Evolutionary conservation across 1,140 invertebrate genomes (phyloP), one percentile per base, ranked within the genome.

Genomic region (Holotrichia oblita): DNA sequence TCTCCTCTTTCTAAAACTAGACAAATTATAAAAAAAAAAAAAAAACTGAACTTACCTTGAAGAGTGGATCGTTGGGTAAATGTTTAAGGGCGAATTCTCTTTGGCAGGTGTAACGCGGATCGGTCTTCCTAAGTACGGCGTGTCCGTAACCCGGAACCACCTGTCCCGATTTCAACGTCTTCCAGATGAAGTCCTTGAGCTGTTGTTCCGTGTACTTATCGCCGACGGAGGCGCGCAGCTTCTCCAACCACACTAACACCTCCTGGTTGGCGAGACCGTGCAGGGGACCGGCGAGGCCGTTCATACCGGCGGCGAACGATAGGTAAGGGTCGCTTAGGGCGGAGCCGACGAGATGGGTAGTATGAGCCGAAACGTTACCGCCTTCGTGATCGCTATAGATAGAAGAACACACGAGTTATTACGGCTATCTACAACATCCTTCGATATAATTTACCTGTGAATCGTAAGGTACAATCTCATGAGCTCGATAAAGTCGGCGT

Each of bases 121-220:
- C 96, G 40, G 96, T 97, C 87, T 97, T 97, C 75, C 96, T 90
- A 40, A 97, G 89, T 0, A 97, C 96, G 81, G 96, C 96, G 86
- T 97, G 96, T 3, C 96, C 96, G 86, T 97, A 98, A 61, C 96
- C 96, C 77, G 96, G 96, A n/a, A 98, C 93, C 40, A 97, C 96
- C 87, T 96, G 94, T 78, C 96, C 96, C 81, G 92, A 92, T 87
- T 96, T 97, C 1, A 98, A 87, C 6, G 95, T 96, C 80, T 95
- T 94, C 93, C 94, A 95, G 80, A 97, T 94, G 87, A 95, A 97
- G 9, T 96, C 93, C 84, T 94, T 93, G 69, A 97, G 87, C 80
- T 95, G 89, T 0, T 96, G 92, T 83, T 96, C 94, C 48, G 91
- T 91, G 3, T 92, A 91, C 80, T 91, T 91, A 17, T 93, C 90